Percentiles rank a stretch among this genome's conserved stretches.
Conservation (phyloP, 2,113 vertebrate genomes). For the Ictalurus punctatus region DNA sequence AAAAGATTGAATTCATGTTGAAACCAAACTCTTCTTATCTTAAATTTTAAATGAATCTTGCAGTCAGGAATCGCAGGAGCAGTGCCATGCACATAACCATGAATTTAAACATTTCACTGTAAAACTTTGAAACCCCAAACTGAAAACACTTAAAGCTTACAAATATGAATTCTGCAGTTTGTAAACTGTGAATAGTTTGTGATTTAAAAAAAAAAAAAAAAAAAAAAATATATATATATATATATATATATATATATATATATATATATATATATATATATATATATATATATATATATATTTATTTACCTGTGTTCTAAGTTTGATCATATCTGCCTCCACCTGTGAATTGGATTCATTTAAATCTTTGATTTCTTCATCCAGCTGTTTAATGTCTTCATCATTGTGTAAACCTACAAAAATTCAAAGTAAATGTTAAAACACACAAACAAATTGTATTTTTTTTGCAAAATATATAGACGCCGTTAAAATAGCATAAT, state of each 20-base stretch:
- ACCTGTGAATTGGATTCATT: constrained; percentile 97
- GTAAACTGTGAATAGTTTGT: not conserved
- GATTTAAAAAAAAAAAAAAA: not conserved
- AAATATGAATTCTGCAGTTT: not conserved
- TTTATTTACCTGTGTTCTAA: constrained; percentile 90
- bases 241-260: too few relatives aligned
- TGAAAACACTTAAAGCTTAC: not conserved
- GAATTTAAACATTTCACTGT: not conserved
- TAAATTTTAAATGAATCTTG: not conserved
- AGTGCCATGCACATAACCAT: not conserved
- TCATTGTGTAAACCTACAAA: constrained; percentile 91
- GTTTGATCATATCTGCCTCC: constrained; percentile 99
- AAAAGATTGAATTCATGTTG: not conserved
- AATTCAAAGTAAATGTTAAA: constrained; percentile 6
- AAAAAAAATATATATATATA: too few relatives aligned
- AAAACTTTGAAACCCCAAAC: not conserved
- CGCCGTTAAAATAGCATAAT: not conserved
- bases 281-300: too few relatives aligned
- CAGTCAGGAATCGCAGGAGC: not conserved
- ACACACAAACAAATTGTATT: not conserved
- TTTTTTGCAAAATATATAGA: not conserved
- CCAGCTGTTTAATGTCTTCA: constrained; percentile 97
- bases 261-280: too few relatives aligned
- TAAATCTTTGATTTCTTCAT: constrained; percentile 98
- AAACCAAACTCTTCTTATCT: not conserved